Evolutionary conservation across 1,140 invertebrate species (phyloP).

Genomic region (Caerostris extrusa): DNA sequence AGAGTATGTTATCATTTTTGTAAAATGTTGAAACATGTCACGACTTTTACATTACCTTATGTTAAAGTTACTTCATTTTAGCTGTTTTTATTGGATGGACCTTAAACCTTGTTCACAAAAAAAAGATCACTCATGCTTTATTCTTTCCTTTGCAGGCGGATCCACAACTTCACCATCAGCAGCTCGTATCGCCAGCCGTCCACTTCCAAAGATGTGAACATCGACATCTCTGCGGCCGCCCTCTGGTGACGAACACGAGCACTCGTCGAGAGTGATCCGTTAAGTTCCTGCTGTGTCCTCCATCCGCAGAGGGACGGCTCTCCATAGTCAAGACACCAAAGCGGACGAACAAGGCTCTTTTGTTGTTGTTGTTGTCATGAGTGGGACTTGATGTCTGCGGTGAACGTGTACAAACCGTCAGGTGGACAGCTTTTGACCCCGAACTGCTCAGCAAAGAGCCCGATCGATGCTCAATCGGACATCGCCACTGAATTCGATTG

Average conservation of each 20-base stretch:
- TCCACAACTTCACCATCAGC: conserved; percentile 54
- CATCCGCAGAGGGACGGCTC: neutral
- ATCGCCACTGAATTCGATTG: too few relatives aligned
- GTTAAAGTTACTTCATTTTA: too few relatives aligned
- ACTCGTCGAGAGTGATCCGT: neutral
- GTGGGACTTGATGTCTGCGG: neutral
- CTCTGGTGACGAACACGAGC: conserved; percentile 51
- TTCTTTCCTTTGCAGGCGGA: conserved; percentile 42
- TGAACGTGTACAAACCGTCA: neutral
- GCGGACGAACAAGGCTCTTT: neutral
- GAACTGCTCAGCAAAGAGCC: too few relatives aligned
- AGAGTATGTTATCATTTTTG: too few relatives aligned
- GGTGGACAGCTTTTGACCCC: neutral
- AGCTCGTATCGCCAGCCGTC: conserved; percentile 37
- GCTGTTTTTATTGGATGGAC: too few relatives aligned
- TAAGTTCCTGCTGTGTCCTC: conserved; percentile 9
- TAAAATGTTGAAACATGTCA: too few relatives aligned
- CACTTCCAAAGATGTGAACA: conserved; percentile 71
- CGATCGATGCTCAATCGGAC: too few relatives aligned
- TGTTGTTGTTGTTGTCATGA: neutral
- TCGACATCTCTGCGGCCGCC: conserved; percentile 70
- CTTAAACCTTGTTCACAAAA: too few relatives aligned
- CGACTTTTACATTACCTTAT: too few relatives aligned
- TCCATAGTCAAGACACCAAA: conserved; percentile 20
- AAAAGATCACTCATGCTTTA: neutral